Conservation (phyloP, 2,113 vertebrate species). For the Nibea albiflora region DNA sequence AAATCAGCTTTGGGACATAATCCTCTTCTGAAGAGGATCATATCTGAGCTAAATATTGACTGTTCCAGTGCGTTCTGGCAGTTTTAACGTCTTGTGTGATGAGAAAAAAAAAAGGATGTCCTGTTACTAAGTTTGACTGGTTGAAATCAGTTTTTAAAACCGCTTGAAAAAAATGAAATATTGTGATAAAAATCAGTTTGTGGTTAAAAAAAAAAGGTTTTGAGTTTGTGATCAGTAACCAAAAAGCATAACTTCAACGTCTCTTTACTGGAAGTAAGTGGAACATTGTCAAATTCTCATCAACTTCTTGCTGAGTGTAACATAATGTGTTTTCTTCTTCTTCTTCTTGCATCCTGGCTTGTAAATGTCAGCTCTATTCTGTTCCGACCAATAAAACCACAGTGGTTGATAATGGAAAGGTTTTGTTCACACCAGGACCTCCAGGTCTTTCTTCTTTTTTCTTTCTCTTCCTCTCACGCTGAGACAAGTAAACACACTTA, state of each 20-base stretch:
- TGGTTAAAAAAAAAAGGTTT: neutral
- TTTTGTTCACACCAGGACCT: neutral
- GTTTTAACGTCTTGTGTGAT: neutral
- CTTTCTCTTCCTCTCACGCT: neutral
- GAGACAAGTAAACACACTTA: constrained; percentile 27
- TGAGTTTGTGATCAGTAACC: neutral
- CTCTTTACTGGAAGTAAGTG: neutral
- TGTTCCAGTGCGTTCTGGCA: neutral
- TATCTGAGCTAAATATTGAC: constrained; percentile 39
- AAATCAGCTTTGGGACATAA: constrained; percentile 11
- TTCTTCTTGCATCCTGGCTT: neutral
- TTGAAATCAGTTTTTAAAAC: neutral
- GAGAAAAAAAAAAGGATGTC: neutral
- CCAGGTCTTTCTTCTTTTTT: neutral
- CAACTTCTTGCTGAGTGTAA: neutral
- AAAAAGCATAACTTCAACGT: neutral
- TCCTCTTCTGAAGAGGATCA: neutral
- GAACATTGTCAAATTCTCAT: neutral
- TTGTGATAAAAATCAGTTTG: neutral
- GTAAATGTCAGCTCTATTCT: neutral
- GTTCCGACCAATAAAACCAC: neutral
- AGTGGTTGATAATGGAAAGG: neutral
- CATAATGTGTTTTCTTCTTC: neutral
- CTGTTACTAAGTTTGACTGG: neutral
- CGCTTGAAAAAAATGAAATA: neutral